Percentiles rank a stretch among this genome's conserved stretches.
These are phyloP conservation scores for Damaliscus lunatus DNA, from an alignment of 2,113 vertebrate genomes.

Conservation along the genomic window DNA sequence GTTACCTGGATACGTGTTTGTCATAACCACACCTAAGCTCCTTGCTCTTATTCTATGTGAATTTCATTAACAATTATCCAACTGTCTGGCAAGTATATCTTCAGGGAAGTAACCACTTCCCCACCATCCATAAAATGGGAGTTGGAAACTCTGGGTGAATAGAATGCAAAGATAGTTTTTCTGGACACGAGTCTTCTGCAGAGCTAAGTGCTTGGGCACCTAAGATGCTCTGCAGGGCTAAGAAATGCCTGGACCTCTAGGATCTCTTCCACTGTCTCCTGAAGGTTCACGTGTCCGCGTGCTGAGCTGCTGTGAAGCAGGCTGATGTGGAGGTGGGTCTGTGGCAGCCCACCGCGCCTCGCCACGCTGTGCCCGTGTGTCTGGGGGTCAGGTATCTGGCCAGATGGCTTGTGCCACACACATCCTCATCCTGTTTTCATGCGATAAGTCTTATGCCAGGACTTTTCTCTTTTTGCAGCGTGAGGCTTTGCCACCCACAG, in stretches of 20 bases:
- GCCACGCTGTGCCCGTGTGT: neutral
- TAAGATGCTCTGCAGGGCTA: neutral
- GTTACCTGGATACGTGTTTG: neutral
- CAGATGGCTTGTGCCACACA: neutral
- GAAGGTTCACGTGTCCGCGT: neutral
- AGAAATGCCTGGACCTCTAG: neutral
- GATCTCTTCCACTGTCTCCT: neutral
- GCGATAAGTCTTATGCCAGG: neutral
- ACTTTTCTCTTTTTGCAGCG: neutral
- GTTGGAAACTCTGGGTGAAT: neutral
- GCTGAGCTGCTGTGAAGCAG: neutral
- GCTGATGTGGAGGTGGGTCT: neutral
- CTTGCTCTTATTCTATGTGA: neutral
- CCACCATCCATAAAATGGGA: neutral
- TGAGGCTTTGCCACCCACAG: conserved; percentile 51
- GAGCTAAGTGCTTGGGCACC: neutral
- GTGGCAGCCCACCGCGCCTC: rapidly evolving
- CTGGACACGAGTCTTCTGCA: neutral
- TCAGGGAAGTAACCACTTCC: no score
- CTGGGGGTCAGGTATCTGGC: neutral
- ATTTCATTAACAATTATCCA: neutral
- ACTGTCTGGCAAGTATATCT: neutral
- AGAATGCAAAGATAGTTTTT: neutral
- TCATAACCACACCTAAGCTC: no score
- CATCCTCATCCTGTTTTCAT: rapidly evolving